Conservation (phyloP, 2,888 invertebrate species). For the Podabrus alpinus region DNA sequence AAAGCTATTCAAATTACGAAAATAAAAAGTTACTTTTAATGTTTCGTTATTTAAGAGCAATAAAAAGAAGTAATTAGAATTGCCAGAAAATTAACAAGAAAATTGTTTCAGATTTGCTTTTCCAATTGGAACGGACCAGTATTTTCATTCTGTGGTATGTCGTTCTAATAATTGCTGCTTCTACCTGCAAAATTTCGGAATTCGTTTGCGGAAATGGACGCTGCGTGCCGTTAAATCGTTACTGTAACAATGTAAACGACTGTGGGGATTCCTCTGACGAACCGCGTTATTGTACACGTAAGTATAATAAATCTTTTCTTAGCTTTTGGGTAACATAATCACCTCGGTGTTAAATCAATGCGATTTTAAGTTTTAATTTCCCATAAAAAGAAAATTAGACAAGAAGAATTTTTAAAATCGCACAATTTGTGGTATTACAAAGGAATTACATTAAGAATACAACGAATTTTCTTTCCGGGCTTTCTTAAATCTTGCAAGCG, state of each 20-base stretch:
- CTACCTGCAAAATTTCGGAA: conserved; percentile 68
- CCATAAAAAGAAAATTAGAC: background rate
- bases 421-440: background rate
- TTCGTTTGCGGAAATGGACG: conserved; percentile 69
- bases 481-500: background rate
- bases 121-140: conserved; percentile 24
- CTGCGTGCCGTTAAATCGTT: conserved; percentile 72
- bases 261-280: conserved; percentile 83
- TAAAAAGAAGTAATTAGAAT: background rate
- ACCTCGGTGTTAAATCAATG: background rate
- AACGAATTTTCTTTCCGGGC: background rate
- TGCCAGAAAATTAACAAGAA: background rate
- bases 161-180: conserved; percentile 55
- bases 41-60: too few species aligned
- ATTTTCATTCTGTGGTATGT: conserved; percentile 38
- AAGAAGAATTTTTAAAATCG: background rate
- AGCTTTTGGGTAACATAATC: background rate
- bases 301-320: conserved; percentile 54
- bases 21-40: background rate
- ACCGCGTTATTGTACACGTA: conserved; percentile 80
- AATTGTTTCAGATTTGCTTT: conserved; percentile 30
- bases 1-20: background rate
- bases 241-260: conserved; percentile 78
- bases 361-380: background rate
- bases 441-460: background rate